Evolutionary conservation across 2,113 vertebrate species (phyloP).

Genomic region (Eubucco bourcierii): DNA sequence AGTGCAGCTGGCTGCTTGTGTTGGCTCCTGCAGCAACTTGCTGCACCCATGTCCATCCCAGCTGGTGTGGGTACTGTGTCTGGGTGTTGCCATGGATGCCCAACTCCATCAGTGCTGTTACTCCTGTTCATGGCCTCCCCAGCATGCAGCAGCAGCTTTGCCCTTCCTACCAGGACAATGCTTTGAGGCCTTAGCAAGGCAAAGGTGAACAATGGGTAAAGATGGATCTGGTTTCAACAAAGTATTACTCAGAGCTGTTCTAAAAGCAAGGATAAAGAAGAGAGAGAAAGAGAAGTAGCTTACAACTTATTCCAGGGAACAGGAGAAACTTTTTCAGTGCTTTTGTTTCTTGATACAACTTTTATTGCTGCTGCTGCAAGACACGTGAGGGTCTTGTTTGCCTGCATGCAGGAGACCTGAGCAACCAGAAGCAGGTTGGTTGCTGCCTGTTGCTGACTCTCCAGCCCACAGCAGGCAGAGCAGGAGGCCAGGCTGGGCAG

Average conservation of each 20-base stretch:
- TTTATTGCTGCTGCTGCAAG: background rate
- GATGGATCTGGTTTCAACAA: background rate
- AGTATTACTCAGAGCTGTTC: background rate
- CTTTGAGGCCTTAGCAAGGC: background rate
- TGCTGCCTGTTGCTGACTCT: background rate
- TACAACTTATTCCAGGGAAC: background rate
- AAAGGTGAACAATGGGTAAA: background rate
- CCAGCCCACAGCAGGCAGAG: background rate
- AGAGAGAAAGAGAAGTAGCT: fast-evolving
- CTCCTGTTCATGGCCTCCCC: background rate
- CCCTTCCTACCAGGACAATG: background rate
- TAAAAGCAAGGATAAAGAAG: background rate
- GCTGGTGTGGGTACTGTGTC: fast-evolving
- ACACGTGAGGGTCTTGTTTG: fast-evolving
- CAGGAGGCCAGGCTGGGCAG: fast-evolving
- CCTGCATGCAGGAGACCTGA: background rate
- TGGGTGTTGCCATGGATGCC: fast-evolving
- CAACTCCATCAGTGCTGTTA: fast-evolving
- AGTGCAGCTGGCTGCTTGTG: background rate
- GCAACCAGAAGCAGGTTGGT: fast-evolving
- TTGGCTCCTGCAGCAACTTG: background rate
- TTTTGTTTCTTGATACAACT: background rate
- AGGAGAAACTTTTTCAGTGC: background rate
- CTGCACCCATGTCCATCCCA: background rate
- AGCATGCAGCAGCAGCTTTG: background rate